A percentile compares a stretch with the other conserved stretches of the same genome.
Conservation (phyloP, 2,888 invertebrate species). For the Synergus itoensis region DNA sequence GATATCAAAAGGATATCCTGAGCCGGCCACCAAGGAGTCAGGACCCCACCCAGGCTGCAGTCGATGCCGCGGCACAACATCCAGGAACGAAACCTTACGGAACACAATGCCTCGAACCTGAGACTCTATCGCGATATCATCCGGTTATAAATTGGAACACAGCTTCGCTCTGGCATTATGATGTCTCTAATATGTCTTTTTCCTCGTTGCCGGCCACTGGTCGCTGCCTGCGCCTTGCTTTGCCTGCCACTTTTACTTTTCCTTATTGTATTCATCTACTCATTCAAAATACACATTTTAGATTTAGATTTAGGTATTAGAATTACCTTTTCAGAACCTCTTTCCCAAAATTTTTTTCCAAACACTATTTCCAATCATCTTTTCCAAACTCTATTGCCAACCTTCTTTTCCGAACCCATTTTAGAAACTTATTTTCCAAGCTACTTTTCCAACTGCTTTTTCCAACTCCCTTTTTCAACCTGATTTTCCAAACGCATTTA, state of each 20-base stretch:
- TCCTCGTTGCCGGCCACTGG: constrained; percentile 62
- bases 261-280: not conserved
- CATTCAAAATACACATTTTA: not conserved
- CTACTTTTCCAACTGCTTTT: no score
- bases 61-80: constrained; percentile 67
- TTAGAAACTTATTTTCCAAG: no score
- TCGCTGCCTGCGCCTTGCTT: constrained; percentile 42
- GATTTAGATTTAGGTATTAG: not conserved
- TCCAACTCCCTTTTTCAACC: no score
- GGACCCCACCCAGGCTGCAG: constrained; percentile 74
- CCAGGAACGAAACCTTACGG: constrained; percentile 67
- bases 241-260: constrained; percentile 26
- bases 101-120: constrained; percentile 77
- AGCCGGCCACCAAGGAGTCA: constrained; percentile 75
- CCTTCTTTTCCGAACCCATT: no score
- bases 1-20: constrained; percentile 77
- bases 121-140: constrained; percentile 77
- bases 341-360: no score
- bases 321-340: no score
- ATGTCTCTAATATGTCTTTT: constrained; percentile 78
- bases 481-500: no score
- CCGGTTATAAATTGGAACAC: constrained; percentile 78
- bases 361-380: no score
- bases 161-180: constrained; percentile 77
- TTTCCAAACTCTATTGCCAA: no score